phyloP scores from a whole-genome alignment of 2,113 vertebrate species.

The Indicator indicator region DNA sequence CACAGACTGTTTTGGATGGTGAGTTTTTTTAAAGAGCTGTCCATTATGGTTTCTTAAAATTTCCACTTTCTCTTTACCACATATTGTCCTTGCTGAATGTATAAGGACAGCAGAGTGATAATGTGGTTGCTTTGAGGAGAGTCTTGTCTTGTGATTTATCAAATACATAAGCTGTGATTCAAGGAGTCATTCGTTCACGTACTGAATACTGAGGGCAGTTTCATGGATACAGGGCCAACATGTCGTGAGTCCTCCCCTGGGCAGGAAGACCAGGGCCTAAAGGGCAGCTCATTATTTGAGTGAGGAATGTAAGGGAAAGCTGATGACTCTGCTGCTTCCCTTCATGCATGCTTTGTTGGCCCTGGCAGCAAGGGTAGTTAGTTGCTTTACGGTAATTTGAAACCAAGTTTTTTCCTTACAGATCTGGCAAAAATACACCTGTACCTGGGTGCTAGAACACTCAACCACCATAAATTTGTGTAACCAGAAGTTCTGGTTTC shows the following conservation, averaged over 20 bases:
- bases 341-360: accelerated
- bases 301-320: background rate
- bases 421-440: background rate
- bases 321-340: accelerated
- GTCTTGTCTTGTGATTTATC: background rate
- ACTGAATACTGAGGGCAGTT: background rate
- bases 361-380: background rate
- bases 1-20: background rate
- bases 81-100: background rate
- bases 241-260: background rate
- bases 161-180: background rate
- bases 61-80: background rate
- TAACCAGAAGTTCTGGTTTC: background rate
- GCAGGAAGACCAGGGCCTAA: background rate
- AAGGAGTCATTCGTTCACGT: background rate
- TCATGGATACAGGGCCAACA: accelerated
- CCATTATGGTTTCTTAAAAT: background rate
- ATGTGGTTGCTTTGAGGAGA: background rate
- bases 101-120: background rate
- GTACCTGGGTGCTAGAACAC: background rate
- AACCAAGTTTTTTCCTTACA: background rate
- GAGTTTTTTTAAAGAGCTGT: background rate
- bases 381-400: background rate
- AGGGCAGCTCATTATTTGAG: accelerated
- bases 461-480: background rate